Conservation (phyloP, 2,888 invertebrate species). For the Trachelus iudaicus region DNA sequence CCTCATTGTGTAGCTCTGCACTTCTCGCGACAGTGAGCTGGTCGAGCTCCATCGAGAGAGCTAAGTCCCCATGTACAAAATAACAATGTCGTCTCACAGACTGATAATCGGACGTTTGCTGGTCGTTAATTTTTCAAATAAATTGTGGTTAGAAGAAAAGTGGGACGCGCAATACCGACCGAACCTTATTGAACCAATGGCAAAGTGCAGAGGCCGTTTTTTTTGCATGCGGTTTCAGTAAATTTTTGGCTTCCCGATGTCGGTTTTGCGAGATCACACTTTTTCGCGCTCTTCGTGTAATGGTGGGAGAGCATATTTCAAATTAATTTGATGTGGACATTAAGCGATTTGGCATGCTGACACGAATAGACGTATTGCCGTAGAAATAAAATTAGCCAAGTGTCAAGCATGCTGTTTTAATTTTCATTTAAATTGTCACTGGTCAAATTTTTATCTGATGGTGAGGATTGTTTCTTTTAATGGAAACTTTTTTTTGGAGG, state of each 20-base stretch:
- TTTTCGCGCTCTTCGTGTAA: not conserved
- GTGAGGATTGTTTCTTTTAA: not conserved
- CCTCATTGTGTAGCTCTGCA: slow-evolving; percentile 71
- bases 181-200: no score
- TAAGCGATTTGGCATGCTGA: not conserved
- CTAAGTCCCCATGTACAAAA: slow-evolving; percentile 68
- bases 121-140: slow-evolving; percentile 1
- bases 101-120: slow-evolving; percentile 26
- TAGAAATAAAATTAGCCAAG: not conserved
- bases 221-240: no score
- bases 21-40: slow-evolving; percentile 73
- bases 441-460: not conserved
- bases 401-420: not conserved
- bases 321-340: not conserved
- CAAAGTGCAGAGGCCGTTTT: no score
- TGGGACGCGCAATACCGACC: not conserved
- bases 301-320: not conserved
- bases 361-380: not conserved
- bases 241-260: not conserved
- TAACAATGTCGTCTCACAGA: slow-evolving; percentile 63
- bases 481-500: not conserved
- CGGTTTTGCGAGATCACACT: not conserved
- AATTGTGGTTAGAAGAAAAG: not conserved
- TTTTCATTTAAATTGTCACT: not conserved
- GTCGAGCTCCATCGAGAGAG: slow-evolving; percentile 74